Base-by-base conservation (phyloP, 2,888 invertebrate species). In the Pedicia rivosa region DNA sequence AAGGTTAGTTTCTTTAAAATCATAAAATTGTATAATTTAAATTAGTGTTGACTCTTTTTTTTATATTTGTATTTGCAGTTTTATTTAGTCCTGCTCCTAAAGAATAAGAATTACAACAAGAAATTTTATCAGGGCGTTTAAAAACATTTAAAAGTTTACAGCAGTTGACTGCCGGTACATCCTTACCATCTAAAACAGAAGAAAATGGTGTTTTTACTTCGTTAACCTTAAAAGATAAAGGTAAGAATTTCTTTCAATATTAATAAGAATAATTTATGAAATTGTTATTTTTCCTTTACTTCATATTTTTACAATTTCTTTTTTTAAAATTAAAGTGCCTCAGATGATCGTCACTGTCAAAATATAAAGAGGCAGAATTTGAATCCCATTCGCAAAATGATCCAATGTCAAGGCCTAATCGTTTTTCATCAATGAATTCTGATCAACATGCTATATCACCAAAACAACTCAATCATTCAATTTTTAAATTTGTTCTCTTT, bases 11-110 rank as follows among this genome's bases (percentile, higher is more conserved):
- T 6, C n/a, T n/a, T n/a, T n/a, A n/a, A n/a, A n/a, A n/a, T n/a
- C n/a, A n/a, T n/a, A n/a, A n/a, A n/a, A n/a, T n/a, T n/a, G n/a
- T n/a, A n/a, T n/a, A n/a, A n/a, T n/a, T n/a, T n/a, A n/a, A n/a
- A n/a, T n/a, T 15, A 32, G 12, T 17, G 13, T 28, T 26, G 10
- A 28, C 15, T 15, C 3, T 16, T 17, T 10, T 29, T 42, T 36
- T 22, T 30, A 38, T 17, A 37, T 40, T 15, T 24, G 38, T 44
- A 41, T 10, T 53, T 47, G 44, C 55, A 72, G 72, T 70, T 48
- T 80, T 80, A 59, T 83, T 82, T 52, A 79, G 78, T 66, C 79
- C 82, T 3, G 82, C 82, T 45, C 84, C 88, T 25, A 87, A 87
- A 13, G 69, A 81, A 40, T 73, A 83, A 33, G 88, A 90, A 59